Base-by-base conservation (phyloP, 2,888 invertebrate species). In the Agrypnus murinus region DNA sequence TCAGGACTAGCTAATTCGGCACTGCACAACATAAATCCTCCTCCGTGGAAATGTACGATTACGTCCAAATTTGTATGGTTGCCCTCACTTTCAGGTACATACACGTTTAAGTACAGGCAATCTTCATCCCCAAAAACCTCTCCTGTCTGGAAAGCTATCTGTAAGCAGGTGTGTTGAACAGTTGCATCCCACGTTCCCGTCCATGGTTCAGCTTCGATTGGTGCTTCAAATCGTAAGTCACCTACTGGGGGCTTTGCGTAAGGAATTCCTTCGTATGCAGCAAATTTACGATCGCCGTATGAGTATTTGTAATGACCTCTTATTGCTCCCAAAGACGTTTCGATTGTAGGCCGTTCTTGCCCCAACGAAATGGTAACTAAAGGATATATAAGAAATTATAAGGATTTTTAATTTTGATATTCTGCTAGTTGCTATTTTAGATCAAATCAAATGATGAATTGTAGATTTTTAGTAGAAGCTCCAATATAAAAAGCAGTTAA, bases 31-130 rank as follows among this genome's bases (percentile, higher is more conserved):
- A 65, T 65, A 40, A 64, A 69, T 1, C 48, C 58, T 12, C 69
- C 69, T n/a, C 69, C 69, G 17, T 69, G 69, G 48, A 69, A 46
- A n/a, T 50, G 25, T 5, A 69, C 59, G 9, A 69, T 25, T 17
- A 69, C 65, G 36, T 69, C 69, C 2, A 69, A 40, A 40, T 65
- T 65, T 17, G 45, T 50, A 2, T 36, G 7, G 10, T 32, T 6
- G 0, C 10, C 25, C 25, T 15, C 10, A n/a, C 38, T 36, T 32
- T 32, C 45, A 4, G 69, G 65, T n/a, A 65, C 58, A 14, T 69
- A 69, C 0, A 69, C 53, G 17, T 65, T 65, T 14, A 69, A 12
- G 19, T 43, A 48, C 9, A 69, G 32, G 19, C 69, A 69, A 64
- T 69, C 65, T 57, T 69, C 69, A 3, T 36, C 10, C 0, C 65